Conservation (phyloP, 2,113 vertebrate genomes). For the Mobula birostris region DNA sequence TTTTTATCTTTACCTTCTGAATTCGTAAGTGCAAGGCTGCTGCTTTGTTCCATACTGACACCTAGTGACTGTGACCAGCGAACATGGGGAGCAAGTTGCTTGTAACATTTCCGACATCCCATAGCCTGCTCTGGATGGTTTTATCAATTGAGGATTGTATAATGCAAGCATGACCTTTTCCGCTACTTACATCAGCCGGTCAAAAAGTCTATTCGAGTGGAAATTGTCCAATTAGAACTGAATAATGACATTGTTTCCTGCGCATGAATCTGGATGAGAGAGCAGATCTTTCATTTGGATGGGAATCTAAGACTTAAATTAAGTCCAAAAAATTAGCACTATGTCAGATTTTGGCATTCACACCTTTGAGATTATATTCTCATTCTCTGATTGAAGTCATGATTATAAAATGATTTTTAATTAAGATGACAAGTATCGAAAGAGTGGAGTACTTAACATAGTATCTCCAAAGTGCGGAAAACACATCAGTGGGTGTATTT, state of each 20-base stretch:
- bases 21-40: background rate
- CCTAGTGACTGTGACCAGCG: background rate
- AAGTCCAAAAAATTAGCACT: background rate
- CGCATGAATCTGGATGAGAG: background rate
- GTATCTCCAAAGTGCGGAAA: background rate
- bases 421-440: background rate
- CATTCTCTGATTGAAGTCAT: background rate
- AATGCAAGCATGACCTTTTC: background rate
- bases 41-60: background rate
- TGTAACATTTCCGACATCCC: background rate
- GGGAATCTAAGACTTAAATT: background rate
- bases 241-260: background rate
- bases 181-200: too few relatives aligned
- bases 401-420: background rate
- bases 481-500: too few relatives aligned
- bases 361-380: background rate
- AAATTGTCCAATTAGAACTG: background rate
- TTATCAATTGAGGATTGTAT: background rate
- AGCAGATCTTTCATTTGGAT: background rate
- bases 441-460: background rate
- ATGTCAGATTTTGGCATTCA: background rate
- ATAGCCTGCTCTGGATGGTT: background rate
- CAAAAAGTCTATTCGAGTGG: background rate
- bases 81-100: background rate
- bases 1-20: background rate